Conservation (phyloP, 2,888 invertebrate species). For the Steinernema hermaphroditum region DNA sequence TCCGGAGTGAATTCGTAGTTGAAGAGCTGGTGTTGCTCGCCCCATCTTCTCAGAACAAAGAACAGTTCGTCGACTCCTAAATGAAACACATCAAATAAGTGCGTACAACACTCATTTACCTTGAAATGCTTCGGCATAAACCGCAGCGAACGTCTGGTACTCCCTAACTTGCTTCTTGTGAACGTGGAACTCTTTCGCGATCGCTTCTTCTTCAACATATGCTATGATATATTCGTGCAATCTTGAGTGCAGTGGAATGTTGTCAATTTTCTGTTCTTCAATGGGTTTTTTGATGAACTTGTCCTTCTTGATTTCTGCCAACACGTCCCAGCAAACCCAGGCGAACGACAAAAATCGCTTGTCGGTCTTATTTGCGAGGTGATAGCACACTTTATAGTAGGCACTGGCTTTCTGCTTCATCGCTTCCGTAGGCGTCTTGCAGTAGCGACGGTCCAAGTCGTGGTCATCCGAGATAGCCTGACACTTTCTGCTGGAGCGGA, state of each 20-base stretch:
- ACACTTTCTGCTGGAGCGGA: conserved; percentile 32
- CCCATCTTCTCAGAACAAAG: conserved; percentile 38
- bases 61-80: conserved; percentile 39
- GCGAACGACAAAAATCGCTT: background rate
- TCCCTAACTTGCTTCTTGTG: background rate
- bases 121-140: background rate
- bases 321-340: background rate
- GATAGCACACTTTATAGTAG: conserved; percentile 51
- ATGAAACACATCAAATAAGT: background rate
- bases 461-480: background rate
- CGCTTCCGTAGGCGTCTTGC: conserved; percentile 33
- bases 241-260: background rate
- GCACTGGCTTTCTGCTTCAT: conserved; percentile 49
- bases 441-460: conserved; percentile 35
- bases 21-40: background rate
- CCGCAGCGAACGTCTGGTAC: background rate
- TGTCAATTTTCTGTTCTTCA: background rate
- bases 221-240: background rate
- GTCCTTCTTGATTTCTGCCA: background rate
- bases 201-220: background rate
- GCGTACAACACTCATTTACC: background rate
- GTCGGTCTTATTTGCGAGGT: conserved; percentile 26
- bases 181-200: background rate
- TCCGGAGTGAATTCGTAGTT: background rate
- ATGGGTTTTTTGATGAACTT: background rate